phyloP scores from a whole-genome alignment of 2,888 invertebrate species.

The Campopleginae sp. region DNA sequence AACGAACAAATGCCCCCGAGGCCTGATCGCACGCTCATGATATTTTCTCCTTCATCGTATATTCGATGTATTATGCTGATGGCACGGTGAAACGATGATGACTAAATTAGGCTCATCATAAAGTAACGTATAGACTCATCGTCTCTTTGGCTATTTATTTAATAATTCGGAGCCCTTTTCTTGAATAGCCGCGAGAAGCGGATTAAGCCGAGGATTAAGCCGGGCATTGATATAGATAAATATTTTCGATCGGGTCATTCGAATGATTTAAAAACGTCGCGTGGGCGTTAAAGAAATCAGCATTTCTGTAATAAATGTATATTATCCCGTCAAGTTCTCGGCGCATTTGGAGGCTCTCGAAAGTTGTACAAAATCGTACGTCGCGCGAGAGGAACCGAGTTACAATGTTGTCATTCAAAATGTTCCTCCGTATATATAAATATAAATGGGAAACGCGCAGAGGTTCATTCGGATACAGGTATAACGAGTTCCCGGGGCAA shows the following conservation, averaged over 20 bases:
- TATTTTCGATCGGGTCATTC: background rate
- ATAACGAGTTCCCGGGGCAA: constrained; percentile 29
- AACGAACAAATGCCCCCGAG: constrained; percentile 30
- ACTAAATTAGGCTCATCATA: constrained; percentile 51
- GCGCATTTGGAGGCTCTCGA: background rate
- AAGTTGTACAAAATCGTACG: constrained; percentile 36
- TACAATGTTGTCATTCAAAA: constrained; percentile 56
- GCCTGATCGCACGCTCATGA: constrained; percentile 39
- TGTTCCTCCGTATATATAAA: background rate
- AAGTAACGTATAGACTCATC: constrained; percentile 4
- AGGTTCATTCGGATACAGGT: constrained; percentile 29
- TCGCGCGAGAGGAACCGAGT: background rate
- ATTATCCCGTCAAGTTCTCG: constrained; percentile 22
- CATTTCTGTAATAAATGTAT: background rate
- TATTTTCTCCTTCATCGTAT: constrained; percentile 38
- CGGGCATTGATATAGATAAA: background rate
- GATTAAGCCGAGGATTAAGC: too few species aligned
- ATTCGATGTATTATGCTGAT: constrained; percentile 43
- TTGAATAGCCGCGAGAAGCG: too few species aligned
- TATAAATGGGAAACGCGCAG: constrained; percentile 6
- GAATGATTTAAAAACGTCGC: background rate
- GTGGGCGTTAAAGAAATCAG: constrained; percentile 9
- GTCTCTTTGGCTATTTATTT: too few species aligned
- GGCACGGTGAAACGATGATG: constrained; percentile 39
- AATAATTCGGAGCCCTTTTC: background rate